A percentile compares a stretch with the other conserved stretches of the same genome.
Evolutionary conservation across 2,113 vertebrate genomes (phyloP).

Genomic region (Falcunculus frontatus): DNA sequence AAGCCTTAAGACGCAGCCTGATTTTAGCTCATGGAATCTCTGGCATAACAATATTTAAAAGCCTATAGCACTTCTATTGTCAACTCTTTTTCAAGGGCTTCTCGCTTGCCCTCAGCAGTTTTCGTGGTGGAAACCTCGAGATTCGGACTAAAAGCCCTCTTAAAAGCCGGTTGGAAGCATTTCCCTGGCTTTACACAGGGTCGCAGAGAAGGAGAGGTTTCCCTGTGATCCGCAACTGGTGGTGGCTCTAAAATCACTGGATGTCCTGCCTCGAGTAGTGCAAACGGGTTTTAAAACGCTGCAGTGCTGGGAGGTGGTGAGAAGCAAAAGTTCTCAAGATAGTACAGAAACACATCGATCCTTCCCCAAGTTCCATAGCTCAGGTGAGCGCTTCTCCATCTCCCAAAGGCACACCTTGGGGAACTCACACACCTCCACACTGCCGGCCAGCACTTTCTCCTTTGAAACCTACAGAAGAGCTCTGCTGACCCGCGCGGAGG

Average conservation of each 20-base stretch:
- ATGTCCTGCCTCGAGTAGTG: too few species aligned
- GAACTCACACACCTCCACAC: background rate
- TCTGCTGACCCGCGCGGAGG: rapidly evolving
- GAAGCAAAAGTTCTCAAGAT: background rate
- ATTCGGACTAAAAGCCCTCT: background rate
- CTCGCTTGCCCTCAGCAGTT: background rate
- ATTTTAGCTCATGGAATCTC: background rate
- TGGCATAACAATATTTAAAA: background rate
- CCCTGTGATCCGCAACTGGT: rapidly evolving
- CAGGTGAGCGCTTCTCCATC: rapidly evolving
- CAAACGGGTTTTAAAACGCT: background rate
- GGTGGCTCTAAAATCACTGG: background rate
- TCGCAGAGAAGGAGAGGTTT: rapidly evolving
- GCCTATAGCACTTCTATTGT: background rate
- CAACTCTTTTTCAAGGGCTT: background rate
- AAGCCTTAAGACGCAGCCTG: background rate
- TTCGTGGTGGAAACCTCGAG: background rate
- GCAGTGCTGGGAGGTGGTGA: background rate
- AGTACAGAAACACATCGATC: background rate
- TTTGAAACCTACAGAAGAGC: background rate
- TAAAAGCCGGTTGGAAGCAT: background rate
- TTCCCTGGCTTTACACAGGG: background rate
- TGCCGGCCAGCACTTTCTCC: background rate
- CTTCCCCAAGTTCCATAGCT: background rate
- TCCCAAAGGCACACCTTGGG: background rate